Base-by-base conservation (phyloP, 2,888 invertebrate species). In the Platycheirus albimanus region DNA sequence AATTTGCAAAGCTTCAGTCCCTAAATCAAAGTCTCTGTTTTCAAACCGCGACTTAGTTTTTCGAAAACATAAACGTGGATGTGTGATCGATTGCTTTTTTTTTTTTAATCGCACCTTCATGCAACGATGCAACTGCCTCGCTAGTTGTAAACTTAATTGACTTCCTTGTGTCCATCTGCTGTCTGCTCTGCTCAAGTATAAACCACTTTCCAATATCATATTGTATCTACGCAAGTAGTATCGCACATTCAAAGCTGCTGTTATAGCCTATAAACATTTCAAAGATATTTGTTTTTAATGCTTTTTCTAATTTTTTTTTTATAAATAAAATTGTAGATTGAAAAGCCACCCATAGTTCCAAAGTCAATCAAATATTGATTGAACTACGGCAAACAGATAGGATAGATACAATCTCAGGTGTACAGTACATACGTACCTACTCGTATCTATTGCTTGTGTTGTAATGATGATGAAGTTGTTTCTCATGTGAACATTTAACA, bases 331-430 rank as follows among this genome's bases (percentile, higher is more conserved):
- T 47, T 30, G 45, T 51, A 67, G 77, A 81, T 77, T 81, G 72
- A 71, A 72, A 83, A 81, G 72, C 77, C 81, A 83, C 81, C 81
- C 81, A 77, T 83, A 66, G 81, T 45, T 77, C 67, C 66, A 83
- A 83, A 83, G 81, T 77, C 81, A 83, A 83, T 83, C 71, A 83
- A 83, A 83, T 67, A 77, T 81, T 81, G 71, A 72, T 81, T 77
- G 77, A 81, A 67, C 77, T 63, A 43, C 70, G 41, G 51, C 19
- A 67, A 56, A 43, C 47, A 10, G 47, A 47, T 49, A 58, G n/a
- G 47, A 47, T 49, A 58, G 78, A 79, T 79, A 47, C 58, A 47
- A 78, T 77, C 76, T 56, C 38, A 24, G 51, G 20, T 75, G 49
- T 36, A n/a, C n/a, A n/a, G n/a, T n/a, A n/a, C n/a, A n/a, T n/a